Conservation (phyloP, 2,797 vertebrate species). For the Cirrhinus mrigala region DNA sequence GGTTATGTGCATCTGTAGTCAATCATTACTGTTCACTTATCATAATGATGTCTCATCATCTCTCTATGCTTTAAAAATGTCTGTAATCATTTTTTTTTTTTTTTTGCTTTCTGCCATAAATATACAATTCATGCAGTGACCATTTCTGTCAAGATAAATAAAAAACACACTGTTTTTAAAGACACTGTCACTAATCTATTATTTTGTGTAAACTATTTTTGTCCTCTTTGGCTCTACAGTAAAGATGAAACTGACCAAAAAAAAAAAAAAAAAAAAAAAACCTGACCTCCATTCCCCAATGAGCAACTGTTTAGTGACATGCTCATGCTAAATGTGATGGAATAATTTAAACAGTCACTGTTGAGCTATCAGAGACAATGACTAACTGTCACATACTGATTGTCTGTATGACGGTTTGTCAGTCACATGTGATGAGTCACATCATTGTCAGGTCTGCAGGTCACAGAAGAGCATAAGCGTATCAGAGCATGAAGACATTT, state of each 20-base stretch:
- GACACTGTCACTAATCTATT: neutral
- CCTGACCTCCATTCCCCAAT: neutral
- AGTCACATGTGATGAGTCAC: slow-evolving; percentile 44
- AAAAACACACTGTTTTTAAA: neutral
- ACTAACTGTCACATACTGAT: slow-evolving; percentile 20
- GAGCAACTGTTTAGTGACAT: neutral
- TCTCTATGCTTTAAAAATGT: neutral
- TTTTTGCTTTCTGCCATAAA: neutral
- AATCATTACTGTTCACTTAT: slow-evolving; percentile 4
- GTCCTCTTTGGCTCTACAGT: too few species aligned
- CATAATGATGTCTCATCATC: slow-evolving; percentile 1
- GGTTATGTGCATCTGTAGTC: slow-evolving; percentile 1
- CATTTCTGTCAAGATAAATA: neutral
- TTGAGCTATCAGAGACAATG: slow-evolving; percentile 17
- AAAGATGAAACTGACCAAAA: neutral
- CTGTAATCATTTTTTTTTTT: neutral
- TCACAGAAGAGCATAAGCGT: neutral
- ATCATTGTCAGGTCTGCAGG: slow-evolving; percentile 25
- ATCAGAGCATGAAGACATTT: slow-evolving; percentile 4
- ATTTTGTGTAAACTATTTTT: neutral
- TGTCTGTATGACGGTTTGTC: slow-evolving; percentile 30
- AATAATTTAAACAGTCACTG: slow-evolving; percentile 10
- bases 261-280: neutral
- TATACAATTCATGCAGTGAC: neutral
- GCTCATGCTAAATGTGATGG: slow-evolving; percentile 4